Evolutionary conservation across 2,888 invertebrate species (phyloP).

Genomic region (Sarcophaga rosellei): DNA sequence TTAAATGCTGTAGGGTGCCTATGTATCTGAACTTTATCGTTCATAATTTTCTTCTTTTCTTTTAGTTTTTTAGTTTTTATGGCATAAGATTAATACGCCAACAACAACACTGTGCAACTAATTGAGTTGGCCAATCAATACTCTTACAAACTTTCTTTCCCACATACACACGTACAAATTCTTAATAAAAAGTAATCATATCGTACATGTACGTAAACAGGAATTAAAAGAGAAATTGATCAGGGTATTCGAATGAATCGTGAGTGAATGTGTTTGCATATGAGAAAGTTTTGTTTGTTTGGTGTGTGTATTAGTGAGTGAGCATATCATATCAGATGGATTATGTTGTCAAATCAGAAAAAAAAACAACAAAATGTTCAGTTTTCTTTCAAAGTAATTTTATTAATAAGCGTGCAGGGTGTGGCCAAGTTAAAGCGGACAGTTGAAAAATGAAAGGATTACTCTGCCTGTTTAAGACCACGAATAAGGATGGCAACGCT

Average conservation of each 20-base stretch:
- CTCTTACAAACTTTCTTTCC: background rate
- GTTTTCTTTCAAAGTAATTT: too few species aligned
- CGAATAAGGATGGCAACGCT: too few species aligned
- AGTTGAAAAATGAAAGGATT: too few species aligned
- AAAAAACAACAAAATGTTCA: background rate
- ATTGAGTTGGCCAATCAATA: constrained; percentile 52
- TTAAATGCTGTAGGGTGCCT: too few species aligned
- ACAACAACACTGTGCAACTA: constrained; percentile 24
- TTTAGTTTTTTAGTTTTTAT: background rate
- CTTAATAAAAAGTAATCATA: background rate
- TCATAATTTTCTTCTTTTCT: background rate
- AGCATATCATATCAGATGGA: background rate
- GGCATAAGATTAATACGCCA: background rate
- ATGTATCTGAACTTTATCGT: too few species aligned
- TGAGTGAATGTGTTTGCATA: background rate
- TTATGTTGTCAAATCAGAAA: background rate
- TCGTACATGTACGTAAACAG: background rate
- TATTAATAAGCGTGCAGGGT: too few species aligned
- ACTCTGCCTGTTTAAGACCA: too few species aligned
- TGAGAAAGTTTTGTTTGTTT: too few species aligned
- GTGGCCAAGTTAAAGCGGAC: too few species aligned
- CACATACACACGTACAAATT: background rate
- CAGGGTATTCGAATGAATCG: background rate
- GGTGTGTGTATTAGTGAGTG: background rate
- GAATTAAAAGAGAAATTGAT: background rate